These are phyloP conservation scores for Anoura caudifer DNA, from an alignment of 2,113 vertebrate genomes.

Conservation along the genomic window DNA sequence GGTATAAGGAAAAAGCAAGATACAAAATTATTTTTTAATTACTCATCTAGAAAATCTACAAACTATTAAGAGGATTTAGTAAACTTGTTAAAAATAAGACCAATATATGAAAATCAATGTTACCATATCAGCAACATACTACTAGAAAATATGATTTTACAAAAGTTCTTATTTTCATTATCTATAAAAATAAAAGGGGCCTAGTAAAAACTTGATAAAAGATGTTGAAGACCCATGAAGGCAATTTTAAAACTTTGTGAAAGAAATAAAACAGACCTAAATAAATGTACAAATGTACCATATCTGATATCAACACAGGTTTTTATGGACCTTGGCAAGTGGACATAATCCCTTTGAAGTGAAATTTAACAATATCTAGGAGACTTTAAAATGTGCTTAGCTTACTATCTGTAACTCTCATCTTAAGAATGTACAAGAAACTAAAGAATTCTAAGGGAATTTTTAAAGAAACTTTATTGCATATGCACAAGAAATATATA, in stretches of 20 bases:
- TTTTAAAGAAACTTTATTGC: background rate
- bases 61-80: background rate
- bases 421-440: background rate
- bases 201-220: background rate
- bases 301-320: background rate
- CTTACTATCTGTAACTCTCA: background rate
- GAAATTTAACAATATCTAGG: background rate
- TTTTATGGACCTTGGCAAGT: background rate
- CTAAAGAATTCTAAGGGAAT: background rate
- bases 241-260: background rate
- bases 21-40: background rate
- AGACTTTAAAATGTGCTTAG: conserved; percentile 15
- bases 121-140: background rate
- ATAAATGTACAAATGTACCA: background rate
- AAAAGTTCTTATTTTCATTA: background rate
- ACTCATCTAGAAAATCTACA: background rate
- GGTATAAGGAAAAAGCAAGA: background rate
- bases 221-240: background rate
- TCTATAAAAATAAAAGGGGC: background rate
- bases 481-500: background rate
- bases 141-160: background rate
- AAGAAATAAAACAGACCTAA: background rate
- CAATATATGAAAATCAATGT: background rate
- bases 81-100: background rate
- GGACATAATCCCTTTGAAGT: background rate